Percentiles rank a stretch among this genome's conserved stretches.
Conservation (phyloP, 2,888 invertebrate genomes). For the Pristionchus entomophagus region DNA sequence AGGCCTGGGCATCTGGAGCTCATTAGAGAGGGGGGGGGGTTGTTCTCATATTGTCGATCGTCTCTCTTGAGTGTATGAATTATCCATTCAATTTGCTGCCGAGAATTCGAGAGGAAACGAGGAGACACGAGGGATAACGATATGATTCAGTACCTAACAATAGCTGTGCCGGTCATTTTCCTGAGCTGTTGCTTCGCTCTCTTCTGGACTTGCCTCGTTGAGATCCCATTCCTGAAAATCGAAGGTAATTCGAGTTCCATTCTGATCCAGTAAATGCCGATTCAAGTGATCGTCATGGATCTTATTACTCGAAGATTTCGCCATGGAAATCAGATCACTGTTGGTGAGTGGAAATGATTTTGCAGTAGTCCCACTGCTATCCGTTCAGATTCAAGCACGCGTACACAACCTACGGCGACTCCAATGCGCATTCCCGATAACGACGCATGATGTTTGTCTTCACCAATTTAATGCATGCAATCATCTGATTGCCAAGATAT, state of each 20-base stretch:
- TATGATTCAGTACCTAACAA: background rate
- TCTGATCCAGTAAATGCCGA: background rate
- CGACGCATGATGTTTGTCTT: too few relatives aligned
- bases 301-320: background rate
- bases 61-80: background rate
- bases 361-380: too few relatives aligned
- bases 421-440: too few relatives aligned
- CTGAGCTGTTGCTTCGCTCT: background rate
- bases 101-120: background rate
- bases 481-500: too few relatives aligned
- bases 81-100: background rate
- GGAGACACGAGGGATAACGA: background rate
- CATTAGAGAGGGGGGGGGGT: too few relatives aligned
- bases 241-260: background rate
- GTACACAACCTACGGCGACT: too few relatives aligned
- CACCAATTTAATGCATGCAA: too few relatives aligned
- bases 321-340: too few relatives aligned
- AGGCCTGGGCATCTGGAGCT: too few relatives aligned
- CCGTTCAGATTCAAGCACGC: too few relatives aligned
- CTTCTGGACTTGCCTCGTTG: background rate
- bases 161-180: background rate
- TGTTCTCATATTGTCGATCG: too few relatives aligned
- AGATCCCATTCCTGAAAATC: slow-evolving; percentile 5
- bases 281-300: background rate
- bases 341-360: too few relatives aligned